Conservation (phyloP, 2,113 vertebrate species). For the Poeciliopsis retropinna region DNA sequence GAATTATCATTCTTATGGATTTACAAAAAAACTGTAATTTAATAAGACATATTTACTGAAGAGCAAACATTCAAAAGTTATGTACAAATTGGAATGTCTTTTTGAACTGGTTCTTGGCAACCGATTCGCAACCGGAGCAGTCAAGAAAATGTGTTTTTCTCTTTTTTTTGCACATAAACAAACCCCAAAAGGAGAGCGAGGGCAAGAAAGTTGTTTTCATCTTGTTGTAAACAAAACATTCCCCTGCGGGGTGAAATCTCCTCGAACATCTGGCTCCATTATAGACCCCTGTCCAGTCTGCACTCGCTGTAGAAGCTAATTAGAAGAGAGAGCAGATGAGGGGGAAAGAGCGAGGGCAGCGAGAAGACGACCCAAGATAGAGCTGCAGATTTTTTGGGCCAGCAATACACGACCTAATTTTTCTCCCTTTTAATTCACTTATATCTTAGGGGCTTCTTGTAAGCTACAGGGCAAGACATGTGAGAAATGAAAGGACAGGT, state of each 20-base stretch:
- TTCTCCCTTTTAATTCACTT: constrained; percentile 48
- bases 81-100: constrained; percentile 15
- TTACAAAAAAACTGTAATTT: constrained; percentile 15
- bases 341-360: constrained; percentile 60
- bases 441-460: constrained; percentile 25
- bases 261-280: constrained; percentile 78
- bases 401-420: constrained; percentile 66
- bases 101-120: constrained; percentile 34
- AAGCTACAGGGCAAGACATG: constrained; percentile 25
- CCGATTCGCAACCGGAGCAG: constrained; percentile 25
- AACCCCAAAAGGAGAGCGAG: constrained; percentile 49
- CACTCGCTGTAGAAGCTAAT: constrained; percentile 75
- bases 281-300: constrained; percentile 73
- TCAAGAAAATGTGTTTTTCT: constrained; percentile 13
- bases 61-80: constrained; percentile 3
- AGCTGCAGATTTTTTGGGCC: constrained; percentile 57
- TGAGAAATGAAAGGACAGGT: constrained; percentile 5
- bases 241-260: constrained; percentile 72
- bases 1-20: not conserved
- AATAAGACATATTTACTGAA: constrained; percentile 7
- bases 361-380: constrained; percentile 56
- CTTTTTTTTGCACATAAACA: constrained; percentile 47
- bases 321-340: constrained; percentile 75
- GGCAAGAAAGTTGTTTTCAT: constrained; percentile 72
- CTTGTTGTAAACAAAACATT: constrained; percentile 76